Evolutionary conservation across 2,113 vertebrate genomes (phyloP).

Genomic region (Acanthochromis polyacanthus): DNA sequence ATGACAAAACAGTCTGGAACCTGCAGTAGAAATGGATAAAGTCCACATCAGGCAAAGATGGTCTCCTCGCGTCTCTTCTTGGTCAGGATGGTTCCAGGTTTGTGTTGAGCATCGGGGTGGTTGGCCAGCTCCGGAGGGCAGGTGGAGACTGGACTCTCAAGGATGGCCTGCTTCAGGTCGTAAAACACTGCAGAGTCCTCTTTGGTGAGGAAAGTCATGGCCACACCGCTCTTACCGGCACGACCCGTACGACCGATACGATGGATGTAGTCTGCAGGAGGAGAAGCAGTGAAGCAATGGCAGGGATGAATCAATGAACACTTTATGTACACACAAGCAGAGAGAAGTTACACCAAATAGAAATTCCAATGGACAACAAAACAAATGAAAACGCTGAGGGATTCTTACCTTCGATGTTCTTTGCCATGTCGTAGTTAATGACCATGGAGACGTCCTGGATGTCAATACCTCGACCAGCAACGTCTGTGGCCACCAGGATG

Average conservation of each 20-base stretch:
- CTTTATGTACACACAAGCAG: too few species aligned
- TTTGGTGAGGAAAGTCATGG: constrained; percentile 98
- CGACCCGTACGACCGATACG: constrained; percentile 97
- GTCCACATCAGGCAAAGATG: constrained; percentile 93
- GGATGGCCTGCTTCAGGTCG: constrained; percentile 96
- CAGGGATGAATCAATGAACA: not conserved
- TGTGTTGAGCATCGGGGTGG: constrained; percentile 98
- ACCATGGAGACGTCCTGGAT: constrained; percentile 99
- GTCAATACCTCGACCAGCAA: constrained; percentile 97
- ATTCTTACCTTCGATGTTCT: constrained; percentile 96
- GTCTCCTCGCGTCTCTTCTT: constrained; percentile 98
- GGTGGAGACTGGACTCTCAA: constrained; percentile 96
- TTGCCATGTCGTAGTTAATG: constrained; percentile 99
- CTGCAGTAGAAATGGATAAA: not conserved
- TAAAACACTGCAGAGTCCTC: constrained; percentile 97
- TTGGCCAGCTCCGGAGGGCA: constrained; percentile 96
- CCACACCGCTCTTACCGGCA: constrained; percentile 96
- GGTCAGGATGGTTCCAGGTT: constrained; percentile 98
- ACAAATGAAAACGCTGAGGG: not conserved
- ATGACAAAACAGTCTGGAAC: constrained; percentile 10
- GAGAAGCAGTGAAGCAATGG: not conserved
- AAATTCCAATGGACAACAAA: not conserved
- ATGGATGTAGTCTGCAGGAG: constrained; percentile 93
- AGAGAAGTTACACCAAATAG: not conserved
- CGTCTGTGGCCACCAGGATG: constrained; percentile 97